Conservation (phyloP, 2,888 invertebrate species). For the Cartodere bifasciata region DNA sequence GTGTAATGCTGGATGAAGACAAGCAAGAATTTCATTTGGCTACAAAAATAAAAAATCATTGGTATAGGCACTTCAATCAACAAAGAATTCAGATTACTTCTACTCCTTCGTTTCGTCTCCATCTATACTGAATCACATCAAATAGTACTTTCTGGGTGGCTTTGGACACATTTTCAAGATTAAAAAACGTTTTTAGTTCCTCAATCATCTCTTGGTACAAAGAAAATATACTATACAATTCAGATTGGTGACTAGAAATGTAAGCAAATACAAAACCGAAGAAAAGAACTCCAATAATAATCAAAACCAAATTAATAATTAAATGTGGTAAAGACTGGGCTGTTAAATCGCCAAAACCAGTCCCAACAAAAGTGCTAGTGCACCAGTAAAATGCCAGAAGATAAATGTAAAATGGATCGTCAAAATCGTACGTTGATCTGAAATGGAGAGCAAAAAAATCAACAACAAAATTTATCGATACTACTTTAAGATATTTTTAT, state of each 20-base stretch:
- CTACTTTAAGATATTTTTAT: background rate
- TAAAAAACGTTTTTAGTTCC: slow-evolving; percentile 12
- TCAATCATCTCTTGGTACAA: slow-evolving; percentile 11
- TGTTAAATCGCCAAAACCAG: slow-evolving; percentile 40
- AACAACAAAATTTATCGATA: slow-evolving; percentile 1
- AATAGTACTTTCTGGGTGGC: slow-evolving; percentile 8
- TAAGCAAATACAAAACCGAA: slow-evolving; percentile 32
- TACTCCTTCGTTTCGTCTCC: slow-evolving; percentile 13
- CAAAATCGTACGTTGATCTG: slow-evolving; percentile 15
- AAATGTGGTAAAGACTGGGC: slow-evolving; percentile 36
- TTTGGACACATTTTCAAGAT: slow-evolving; percentile 9
- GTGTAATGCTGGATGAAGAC: slow-evolving; percentile 40
- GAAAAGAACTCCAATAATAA: slow-evolving; percentile 38
- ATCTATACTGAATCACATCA: slow-evolving; percentile 10
- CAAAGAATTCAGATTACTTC: slow-evolving; percentile 7
- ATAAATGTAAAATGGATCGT: slow-evolving; percentile 19
- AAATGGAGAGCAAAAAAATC: slow-evolving; percentile 5
- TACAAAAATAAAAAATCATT: slow-evolving; percentile 4
- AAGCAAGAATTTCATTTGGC: slow-evolving; percentile 16
- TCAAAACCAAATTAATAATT: slow-evolving; percentile 35
- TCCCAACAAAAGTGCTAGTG: slow-evolving; percentile 37
- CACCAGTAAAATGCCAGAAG: slow-evolving; percentile 39
- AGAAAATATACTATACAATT: slow-evolving; percentile 13
- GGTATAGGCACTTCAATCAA: background rate
- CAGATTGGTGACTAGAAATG: slow-evolving; percentile 16